Percentiles rank a stretch among this genome's conserved stretches.
Conservation (phyloP, 2,888 invertebrate genomes). For the Campopleginae sp. region DNA sequence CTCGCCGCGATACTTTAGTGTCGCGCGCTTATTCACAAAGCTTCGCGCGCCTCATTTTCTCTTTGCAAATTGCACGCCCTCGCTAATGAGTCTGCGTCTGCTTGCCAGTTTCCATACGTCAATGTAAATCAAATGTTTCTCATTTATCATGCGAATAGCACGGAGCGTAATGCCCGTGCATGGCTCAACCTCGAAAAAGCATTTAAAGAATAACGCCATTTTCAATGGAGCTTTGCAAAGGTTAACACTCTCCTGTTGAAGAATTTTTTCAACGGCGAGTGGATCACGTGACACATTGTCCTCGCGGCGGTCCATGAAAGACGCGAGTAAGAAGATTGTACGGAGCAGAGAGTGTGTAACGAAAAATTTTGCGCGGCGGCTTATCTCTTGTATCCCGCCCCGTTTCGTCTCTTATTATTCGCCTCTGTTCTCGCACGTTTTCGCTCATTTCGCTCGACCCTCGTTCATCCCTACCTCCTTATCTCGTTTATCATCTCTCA, state of each 20-base stretch:
- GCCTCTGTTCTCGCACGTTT: slow-evolving; percentile 38
- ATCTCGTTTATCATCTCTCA: slow-evolving; percentile 70
- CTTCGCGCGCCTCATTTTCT: slow-evolving; percentile 14
- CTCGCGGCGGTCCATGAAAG: slow-evolving; percentile 62
- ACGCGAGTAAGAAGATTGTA: slow-evolving; percentile 44
- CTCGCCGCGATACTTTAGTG: too few species aligned
- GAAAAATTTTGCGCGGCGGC: slow-evolving; percentile 21
- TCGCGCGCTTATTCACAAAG: neutral
- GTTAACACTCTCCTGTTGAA: neutral
- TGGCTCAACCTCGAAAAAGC: slow-evolving; percentile 31
- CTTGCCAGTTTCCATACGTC: neutral
- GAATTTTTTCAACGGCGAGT: slow-evolving; percentile 33
- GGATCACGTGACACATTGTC: slow-evolving; percentile 42
- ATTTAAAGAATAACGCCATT: slow-evolving; percentile 44
- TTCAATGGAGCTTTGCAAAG: slow-evolving; percentile 43
- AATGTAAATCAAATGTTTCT: slow-evolving; percentile 63
- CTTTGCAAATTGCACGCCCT: slow-evolving; percentile 37
- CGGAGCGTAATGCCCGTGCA: neutral
- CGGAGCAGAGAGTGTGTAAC: slow-evolving; percentile 1
- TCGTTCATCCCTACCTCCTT: slow-evolving; percentile 51
- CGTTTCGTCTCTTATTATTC: neutral
- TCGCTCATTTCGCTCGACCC: slow-evolving; percentile 31
- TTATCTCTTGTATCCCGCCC: slow-evolving; percentile 32
- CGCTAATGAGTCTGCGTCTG: slow-evolving; percentile 50
- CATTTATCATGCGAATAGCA: slow-evolving; percentile 53